phyloP scores from a whole-genome alignment of 1,140 invertebrate genomes.

The Oreohelix idahoensis region DNA sequence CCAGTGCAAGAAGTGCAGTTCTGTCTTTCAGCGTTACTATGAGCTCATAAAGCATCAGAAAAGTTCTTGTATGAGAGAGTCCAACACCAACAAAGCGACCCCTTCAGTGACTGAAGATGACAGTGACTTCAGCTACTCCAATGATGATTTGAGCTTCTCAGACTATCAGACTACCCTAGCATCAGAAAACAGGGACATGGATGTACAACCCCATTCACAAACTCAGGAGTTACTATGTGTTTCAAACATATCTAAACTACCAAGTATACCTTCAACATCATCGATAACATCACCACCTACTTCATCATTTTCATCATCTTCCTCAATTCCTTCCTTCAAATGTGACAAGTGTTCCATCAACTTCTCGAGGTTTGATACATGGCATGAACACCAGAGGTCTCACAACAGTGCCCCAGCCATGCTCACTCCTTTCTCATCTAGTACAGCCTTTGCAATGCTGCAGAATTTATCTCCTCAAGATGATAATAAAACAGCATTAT shows the following conservation, averaged over 20 bases:
- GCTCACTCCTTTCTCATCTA: slow-evolving; percentile 83
- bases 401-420: slow-evolving; percentile 95
- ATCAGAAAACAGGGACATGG: not conserved
- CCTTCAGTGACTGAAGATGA: slow-evolving; percentile 53
- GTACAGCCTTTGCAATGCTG: slow-evolving; percentile 88
- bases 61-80: slow-evolving; percentile 85
- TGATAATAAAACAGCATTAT: slow-evolving; percentile 45
- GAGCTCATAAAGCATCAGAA: slow-evolving; percentile 99
- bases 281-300: slow-evolving; percentile 47
- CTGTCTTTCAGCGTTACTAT: slow-evolving; percentile 98
- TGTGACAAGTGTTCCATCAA: slow-evolving; percentile 96
- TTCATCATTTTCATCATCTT: slow-evolving; percentile 42
- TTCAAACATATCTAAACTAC: slow-evolving; percentile 48
- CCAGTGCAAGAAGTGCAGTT: slow-evolving; percentile 97
- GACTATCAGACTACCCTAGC: slow-evolving; percentile 40
- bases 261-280: slow-evolving; percentile 49
- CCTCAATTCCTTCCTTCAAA: slow-evolving; percentile 52
- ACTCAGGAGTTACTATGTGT: slow-evolving; percentile 19
- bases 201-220: not conserved
- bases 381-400: slow-evolving; percentile 94
- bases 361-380: slow-evolving; percentile 90
- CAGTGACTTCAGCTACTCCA: slow-evolving; percentile 60
- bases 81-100: slow-evolving; percentile 40
- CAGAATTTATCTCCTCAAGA: slow-evolving; percentile 86
- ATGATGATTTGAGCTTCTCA: slow-evolving; percentile 61